Evolutionary conservation across 1,140 invertebrate genomes (phyloP).

Genomic region (Leptinotarsa defecta): DNA sequence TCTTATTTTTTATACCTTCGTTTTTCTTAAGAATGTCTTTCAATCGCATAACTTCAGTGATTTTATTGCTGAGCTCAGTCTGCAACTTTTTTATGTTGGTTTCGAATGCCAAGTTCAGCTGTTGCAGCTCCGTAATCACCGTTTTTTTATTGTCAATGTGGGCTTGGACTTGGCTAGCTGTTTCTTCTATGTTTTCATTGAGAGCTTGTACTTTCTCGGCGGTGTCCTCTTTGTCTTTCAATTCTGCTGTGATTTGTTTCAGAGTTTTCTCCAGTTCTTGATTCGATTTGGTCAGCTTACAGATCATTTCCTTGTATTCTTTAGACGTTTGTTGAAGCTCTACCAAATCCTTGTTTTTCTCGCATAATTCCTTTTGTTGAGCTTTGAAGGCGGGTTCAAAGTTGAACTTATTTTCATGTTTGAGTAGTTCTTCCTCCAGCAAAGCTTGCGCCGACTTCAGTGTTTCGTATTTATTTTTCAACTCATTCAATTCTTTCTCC

Average conservation of each 20-base stretch:
- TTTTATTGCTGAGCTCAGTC: slow-evolving; percentile 17
- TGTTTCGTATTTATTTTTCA: slow-evolving; percentile 11
- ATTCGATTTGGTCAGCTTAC: neutral
- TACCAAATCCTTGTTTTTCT: neutral
- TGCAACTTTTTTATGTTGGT: slow-evolving; percentile 9
- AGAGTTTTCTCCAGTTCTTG: slow-evolving; percentile 11
- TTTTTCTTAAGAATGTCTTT: slow-evolving; percentile 23
- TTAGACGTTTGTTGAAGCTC: slow-evolving; percentile 1
- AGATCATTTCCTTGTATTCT: neutral
- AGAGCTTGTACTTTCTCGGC: neutral
- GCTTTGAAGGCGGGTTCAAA: slow-evolving; percentile 18
- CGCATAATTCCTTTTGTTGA: slow-evolving; percentile 7
- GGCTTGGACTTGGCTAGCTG: slow-evolving; percentile 2
- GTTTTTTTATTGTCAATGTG: neutral
- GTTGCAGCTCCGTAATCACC: neutral
- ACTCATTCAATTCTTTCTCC: neutral
- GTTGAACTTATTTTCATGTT: slow-evolving; percentile 16
- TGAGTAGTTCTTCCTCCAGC: neutral
- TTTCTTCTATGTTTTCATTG: slow-evolving; percentile 5
- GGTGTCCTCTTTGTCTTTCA: neutral
- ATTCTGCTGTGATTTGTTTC: neutral
- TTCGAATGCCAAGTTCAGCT: slow-evolving; percentile 8
- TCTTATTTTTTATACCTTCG: slow-evolving; percentile 22
- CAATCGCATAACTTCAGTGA: slow-evolving; percentile 14
- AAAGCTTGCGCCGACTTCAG: neutral